Conservation (phyloP, 2,888 invertebrate genomes). For the Drosophila macrospina region DNA sequence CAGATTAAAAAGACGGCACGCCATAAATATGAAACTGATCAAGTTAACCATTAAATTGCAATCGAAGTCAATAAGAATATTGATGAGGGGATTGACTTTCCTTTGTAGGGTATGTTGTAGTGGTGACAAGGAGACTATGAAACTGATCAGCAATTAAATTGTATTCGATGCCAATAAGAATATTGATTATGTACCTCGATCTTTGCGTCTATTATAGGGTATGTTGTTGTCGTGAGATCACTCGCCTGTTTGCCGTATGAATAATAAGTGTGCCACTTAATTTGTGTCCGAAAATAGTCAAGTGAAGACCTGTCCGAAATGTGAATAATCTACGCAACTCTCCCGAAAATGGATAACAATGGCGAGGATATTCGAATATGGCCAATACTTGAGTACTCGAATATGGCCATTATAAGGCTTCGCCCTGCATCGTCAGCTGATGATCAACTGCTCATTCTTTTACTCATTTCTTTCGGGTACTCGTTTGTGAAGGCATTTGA, state of each 20-base stretch:
- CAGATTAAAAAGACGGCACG: neutral
- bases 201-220: conserved; percentile 38
- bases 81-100: neutral
- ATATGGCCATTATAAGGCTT: conserved; percentile 46
- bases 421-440: conserved; percentile 31
- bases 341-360: conserved; percentile 60
- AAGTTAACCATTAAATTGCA: conserved; percentile 2
- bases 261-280: conserved; percentile 71
- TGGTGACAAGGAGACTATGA: no score
- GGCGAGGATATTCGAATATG: conserved; percentile 40
- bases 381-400: neutral
- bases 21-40: conserved; percentile 7
- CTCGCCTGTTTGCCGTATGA: conserved; percentile 43
- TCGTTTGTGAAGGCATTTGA: conserved; percentile 47
- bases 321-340: conserved; percentile 36
- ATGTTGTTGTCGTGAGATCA: conserved; percentile 34
- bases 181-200: neutral
- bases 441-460: conserved; percentile 35
- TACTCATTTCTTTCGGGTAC: neutral
- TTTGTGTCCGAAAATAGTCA: conserved; percentile 50
- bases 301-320: conserved; percentile 46
- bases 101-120: conserved; percentile 42
- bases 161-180: conserved; percentile 1
- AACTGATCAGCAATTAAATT: conserved; percentile 10
- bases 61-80: neutral